Percentiles rank a stretch among this genome's conserved stretches.
phyloP scores from a whole-genome alignment of 2,113 vertebrate genomes.

The Macrotus californicus region DNA sequence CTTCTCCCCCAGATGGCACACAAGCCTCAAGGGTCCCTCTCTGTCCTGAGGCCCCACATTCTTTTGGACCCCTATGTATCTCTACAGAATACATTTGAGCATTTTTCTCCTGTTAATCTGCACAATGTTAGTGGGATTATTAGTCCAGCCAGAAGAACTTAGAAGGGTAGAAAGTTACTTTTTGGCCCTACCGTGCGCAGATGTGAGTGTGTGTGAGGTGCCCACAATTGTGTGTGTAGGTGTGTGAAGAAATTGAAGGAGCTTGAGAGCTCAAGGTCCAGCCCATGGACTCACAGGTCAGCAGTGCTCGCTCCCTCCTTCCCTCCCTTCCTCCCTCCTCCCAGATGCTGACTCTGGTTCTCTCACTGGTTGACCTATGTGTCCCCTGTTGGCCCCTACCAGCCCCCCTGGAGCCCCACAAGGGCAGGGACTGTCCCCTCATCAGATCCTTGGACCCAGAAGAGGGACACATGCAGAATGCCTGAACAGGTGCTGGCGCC shows the following conservation, averaged over 20 bases:
- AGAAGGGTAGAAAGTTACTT: neutral
- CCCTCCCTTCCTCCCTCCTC: too few relatives aligned
- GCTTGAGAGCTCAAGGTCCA: neutral
- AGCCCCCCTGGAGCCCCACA: neutral
- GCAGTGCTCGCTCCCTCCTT: rapidly evolving
- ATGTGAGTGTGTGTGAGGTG: neutral
- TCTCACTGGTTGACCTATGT: neutral
- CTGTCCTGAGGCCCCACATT: neutral
- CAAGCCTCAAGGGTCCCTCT: neutral
- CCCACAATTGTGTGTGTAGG: neutral
- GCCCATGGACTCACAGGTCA: neutral
- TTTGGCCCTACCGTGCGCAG: neutral
- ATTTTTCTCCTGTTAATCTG: neutral
- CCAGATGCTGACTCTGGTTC: neutral
- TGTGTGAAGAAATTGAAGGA: neutral
- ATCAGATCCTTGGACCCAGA: neutral
- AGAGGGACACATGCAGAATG: rapidly evolving
- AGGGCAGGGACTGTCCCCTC: neutral
- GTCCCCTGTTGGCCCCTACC: neutral
- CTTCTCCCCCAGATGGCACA: neutral
- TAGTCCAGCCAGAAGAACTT: neutral
- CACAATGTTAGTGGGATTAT: neutral
- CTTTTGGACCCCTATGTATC: neutral
- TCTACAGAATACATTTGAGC: neutral
- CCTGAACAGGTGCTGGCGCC: neutral